Percentiles rank a stretch among this genome's conserved stretches.
Evolutionary conservation across 2,797 vertebrate species (phyloP).

Genomic region (Champsocephalus gunnari): DNA sequence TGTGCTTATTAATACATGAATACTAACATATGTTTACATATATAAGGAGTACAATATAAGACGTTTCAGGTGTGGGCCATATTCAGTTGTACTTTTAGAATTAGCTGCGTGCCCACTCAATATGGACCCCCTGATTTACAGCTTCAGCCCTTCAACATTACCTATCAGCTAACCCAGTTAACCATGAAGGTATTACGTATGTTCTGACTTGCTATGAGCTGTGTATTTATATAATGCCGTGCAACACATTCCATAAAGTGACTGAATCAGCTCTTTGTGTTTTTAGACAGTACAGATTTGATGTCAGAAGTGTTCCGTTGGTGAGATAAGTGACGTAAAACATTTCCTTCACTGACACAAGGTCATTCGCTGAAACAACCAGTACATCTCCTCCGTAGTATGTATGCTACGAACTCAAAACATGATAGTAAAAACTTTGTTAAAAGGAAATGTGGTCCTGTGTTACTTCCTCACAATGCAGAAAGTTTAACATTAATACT

Average conservation of each 20-base stretch:
- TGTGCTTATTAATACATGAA: no score
- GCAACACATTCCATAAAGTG: constrained; percentile 41
- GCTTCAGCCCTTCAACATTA: constrained; percentile 15
- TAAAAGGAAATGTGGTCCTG: background rate
- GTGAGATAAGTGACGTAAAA: constrained; percentile 29
- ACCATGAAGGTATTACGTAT: background rate
- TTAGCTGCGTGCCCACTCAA: no score
- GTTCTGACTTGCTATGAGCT: background rate
- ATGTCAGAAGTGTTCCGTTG: constrained; percentile 44
- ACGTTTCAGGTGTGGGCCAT: no score
- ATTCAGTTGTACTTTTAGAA: no score
- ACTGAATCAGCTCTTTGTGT: constrained; percentile 26
- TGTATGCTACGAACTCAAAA: background rate
- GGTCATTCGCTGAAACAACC: constrained; percentile 28
- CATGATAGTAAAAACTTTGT: background rate
- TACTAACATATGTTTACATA: no score
- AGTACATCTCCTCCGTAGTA: background rate
- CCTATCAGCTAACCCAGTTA: background rate
- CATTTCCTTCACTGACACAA: constrained; percentile 24
- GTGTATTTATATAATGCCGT: constrained; percentile 10
- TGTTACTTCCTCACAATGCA: background rate
- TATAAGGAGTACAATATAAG: no score
- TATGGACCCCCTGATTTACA: background rate
- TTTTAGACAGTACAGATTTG: constrained; percentile 10
- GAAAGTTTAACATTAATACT: background rate